Evolutionary conservation across 92 coral and sea anemone species (phyloP).

Genomic region (Epizoanthus fatuus): DNA sequence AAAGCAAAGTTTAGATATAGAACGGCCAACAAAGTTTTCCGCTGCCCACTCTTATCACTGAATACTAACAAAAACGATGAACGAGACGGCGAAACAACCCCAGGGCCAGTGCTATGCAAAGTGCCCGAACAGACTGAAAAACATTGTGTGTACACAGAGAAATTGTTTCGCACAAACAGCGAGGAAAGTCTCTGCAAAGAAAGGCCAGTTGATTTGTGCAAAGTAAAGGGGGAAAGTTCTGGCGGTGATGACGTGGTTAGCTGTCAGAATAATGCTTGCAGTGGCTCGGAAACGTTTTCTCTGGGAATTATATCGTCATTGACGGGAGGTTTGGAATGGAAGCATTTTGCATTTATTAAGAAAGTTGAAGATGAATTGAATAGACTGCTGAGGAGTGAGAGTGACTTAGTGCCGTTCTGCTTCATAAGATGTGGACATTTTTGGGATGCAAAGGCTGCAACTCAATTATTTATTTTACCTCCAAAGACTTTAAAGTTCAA

Average conservation of each 20-base stretch:
- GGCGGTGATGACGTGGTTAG: conserved; percentile 6
- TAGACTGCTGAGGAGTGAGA: conserved; percentile 6
- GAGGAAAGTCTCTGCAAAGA: conserved; percentile 18
- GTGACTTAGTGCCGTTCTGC: conserved; percentile 33
- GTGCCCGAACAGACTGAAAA: conserved; percentile 45
- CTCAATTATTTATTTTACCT: conserved; percentile 52
- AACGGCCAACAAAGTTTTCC: not conserved
- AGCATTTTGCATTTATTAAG: conserved; percentile 50
- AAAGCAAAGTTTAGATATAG: too few relatives aligned
- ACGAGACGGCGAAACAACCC: not conserved
- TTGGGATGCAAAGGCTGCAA: conserved; percentile 51
- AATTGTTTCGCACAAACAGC: conserved; percentile 31
- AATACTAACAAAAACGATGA: not conserved
- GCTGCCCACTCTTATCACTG: conserved; percentile 42
- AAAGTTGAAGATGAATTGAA: conserved; percentile 48
- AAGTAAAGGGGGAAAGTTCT: conserved; percentile 14
- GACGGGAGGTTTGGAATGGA: conserved; percentile 49
- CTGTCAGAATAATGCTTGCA: conserved; percentile 64
- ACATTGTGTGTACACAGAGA: conserved; percentile 36
- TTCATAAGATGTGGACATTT: conserved; percentile 56
- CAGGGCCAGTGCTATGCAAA: conserved; percentile 38
- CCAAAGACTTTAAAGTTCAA: conserved; percentile 28
- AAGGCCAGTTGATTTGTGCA: conserved; percentile 40
- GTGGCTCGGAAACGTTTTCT: conserved; percentile 45
- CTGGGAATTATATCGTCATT: conserved; percentile 53